These are phyloP conservation scores for Pachypsylla venusta DNA, from an alignment of 1,140 invertebrate genomes.

Conservation along the genomic window DNA sequence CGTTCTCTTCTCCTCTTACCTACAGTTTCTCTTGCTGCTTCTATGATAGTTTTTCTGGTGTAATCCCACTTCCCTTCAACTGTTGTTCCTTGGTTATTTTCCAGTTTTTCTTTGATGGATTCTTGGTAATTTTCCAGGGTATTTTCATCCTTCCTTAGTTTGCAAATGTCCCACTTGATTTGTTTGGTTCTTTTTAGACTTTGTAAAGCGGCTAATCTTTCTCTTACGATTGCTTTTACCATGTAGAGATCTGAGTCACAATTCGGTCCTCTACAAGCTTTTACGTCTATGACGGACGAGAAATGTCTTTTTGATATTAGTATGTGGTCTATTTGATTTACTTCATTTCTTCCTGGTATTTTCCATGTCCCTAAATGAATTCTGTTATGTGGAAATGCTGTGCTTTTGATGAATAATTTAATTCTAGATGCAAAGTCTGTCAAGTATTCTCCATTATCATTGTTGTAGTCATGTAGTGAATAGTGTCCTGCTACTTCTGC, in stretches of 20 bases:
- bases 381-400: not conserved
- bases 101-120: not conserved
- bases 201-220: not conserved
- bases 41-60: not conserved
- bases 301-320: not conserved
- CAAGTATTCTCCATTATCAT: not conserved
- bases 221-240: slow-evolving; percentile 10
- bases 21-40: not conserved
- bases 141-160: not conserved
- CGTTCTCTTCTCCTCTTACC: slow-evolving; percentile 6
- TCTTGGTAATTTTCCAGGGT: not conserved
- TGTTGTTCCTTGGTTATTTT: not conserved
- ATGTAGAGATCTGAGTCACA: slow-evolving; percentile 14
- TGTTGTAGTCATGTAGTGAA: slow-evolving; percentile 14
- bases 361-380: slow-evolving; percentile 8
- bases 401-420: no score
- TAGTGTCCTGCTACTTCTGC: slow-evolving; percentile 19
- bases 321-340: slow-evolving; percentile 14
- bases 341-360: not conserved
- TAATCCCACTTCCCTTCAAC: not conserved
- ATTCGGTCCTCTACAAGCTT: slow-evolving; percentile 11
- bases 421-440: not conserved
- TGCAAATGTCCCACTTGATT: not conserved
- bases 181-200: not conserved
- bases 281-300: slow-evolving; percentile 8